phyloP scores from a whole-genome alignment of 2,797 vertebrate genomes.

The Myiothlypis chrysogaster region DNA sequence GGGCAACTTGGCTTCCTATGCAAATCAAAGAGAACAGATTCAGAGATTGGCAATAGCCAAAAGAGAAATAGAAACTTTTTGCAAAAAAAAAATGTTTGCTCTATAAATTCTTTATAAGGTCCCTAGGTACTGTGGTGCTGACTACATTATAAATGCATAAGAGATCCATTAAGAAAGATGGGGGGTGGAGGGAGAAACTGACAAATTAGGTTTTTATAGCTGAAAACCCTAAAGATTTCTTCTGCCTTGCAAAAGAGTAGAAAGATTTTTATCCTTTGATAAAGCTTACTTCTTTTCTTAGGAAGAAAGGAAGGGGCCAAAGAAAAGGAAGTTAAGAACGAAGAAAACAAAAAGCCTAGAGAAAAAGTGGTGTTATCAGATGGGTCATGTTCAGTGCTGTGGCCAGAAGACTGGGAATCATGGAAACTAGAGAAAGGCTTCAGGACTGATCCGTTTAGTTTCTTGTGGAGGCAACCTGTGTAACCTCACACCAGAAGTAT shows the following conservation, averaged over 20 bases:
- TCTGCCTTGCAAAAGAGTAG: neutral
- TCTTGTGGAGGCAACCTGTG: neutral
- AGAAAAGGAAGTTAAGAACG: neutral
- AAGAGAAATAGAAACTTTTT: neutral
- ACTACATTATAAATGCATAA: constrained; percentile 47
- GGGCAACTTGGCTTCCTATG: neutral
- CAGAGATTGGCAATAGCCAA: neutral
- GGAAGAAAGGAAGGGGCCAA: neutral
- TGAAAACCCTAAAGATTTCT: constrained; percentile 39
- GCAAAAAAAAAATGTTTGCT: neutral
- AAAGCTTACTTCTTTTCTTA: neutral
- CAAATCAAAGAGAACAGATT: neutral
- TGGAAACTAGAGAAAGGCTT: neutral
- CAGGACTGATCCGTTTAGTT: neutral
- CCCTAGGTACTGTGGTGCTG: neutral
- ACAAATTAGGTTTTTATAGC: constrained; percentile 11
- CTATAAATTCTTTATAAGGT: constrained; percentile 38
- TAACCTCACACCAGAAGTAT: neutral
- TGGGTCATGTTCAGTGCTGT: neutral
- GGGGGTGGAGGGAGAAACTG: neutral
- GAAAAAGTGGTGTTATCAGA: neutral
- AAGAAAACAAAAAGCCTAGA: neutral
- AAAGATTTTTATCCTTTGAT: constrained; percentile 8
- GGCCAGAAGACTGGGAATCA: neutral
- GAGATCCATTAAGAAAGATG: constrained; percentile 40